Conservation (phyloP, 2,797 vertebrate genomes). For the Parotocinclus haroldoi region DNA sequence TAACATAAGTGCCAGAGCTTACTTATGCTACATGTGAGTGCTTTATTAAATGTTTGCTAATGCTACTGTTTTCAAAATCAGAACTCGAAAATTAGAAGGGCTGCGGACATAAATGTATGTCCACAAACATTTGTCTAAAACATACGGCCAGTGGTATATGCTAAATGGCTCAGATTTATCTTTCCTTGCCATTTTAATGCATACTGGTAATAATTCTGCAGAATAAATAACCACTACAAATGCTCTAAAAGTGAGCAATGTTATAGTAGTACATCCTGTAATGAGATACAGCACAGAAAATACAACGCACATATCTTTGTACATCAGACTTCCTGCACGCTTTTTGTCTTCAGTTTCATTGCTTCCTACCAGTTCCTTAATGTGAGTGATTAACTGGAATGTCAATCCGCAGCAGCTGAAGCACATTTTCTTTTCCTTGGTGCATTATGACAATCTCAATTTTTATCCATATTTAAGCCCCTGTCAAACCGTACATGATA, state of each 20-base stretch:
- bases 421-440: constrained; percentile 46
- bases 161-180: no score
- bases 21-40: no score
- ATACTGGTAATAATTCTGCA: not conserved
- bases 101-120: no score
- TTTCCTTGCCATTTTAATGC: no score
- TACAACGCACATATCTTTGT: constrained; percentile 53
- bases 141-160: no score
- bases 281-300: constrained; percentile 15
- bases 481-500: constrained; percentile 54
- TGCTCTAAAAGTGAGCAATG: constrained; percentile 14
- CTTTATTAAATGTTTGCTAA: no score
- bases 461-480: constrained; percentile 47
- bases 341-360: constrained; percentile 28
- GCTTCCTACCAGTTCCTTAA: constrained; percentile 27
- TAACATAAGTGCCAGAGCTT: no score
- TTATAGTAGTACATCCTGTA: not conserved
- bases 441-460: constrained; percentile 55
- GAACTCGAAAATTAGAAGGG: no score
- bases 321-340: constrained; percentile 59
- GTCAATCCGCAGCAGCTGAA: constrained; percentile 47
- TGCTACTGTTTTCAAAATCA: no score
- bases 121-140: no score
- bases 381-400: constrained; percentile 54
- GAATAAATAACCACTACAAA: constrained; percentile 20